These are phyloP conservation scores for Hydrophis major DNA, from an alignment of 2,797 vertebrate genomes.

Conservation along the genomic window DNA sequence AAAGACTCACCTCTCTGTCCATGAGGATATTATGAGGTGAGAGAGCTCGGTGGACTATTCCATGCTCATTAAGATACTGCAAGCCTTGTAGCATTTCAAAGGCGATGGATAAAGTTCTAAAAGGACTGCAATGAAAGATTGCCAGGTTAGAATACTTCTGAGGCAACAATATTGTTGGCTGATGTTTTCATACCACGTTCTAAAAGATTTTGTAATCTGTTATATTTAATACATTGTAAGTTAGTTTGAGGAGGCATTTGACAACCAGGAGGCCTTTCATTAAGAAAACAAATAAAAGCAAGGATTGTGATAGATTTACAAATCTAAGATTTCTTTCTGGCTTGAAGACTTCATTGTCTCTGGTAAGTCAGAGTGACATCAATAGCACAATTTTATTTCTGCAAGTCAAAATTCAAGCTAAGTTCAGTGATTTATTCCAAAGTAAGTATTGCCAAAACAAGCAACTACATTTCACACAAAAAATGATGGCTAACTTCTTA, in stretches of 20 bases:
- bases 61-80: slow-evolving; percentile 90
- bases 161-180: neutral
- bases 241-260: neutral
- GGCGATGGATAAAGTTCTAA: slow-evolving; percentile 82
- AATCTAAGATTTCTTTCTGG: neutral
- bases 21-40: slow-evolving; percentile 87
- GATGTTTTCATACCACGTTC: neutral
- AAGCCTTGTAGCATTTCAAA: slow-evolving; percentile 91
- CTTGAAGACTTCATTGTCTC: neutral
- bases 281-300: neutral
- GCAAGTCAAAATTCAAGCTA: neutral
- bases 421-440: neutral
- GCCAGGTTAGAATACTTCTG: neutral
- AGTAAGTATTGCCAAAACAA: neutral
- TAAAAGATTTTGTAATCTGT: neutral
- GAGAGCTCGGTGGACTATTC: slow-evolving; percentile 90
- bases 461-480: neutral
- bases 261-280: neutral
- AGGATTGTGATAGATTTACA: neutral
- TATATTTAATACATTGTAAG: neutral
- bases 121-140: slow-evolving; percentile 52
- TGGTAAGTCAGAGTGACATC: neutral
- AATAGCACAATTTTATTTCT: neutral
- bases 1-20: slow-evolving; percentile 84
- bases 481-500: neutral